Conservation (phyloP, 2,113 vertebrate species). For the Crotalus helleri region DNA sequence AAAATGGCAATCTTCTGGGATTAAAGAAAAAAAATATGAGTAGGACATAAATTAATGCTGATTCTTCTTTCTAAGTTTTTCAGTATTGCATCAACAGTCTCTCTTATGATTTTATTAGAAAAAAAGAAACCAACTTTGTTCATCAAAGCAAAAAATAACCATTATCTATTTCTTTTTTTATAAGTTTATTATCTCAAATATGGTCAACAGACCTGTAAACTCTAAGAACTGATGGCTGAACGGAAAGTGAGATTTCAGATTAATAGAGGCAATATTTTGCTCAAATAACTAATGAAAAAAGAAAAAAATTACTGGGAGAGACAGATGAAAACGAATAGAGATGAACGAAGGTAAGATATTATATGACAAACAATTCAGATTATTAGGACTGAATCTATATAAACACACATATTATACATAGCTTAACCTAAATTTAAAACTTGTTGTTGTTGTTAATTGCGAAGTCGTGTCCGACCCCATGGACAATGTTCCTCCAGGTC, state of each 20-base stretch:
- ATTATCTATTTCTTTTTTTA: background rate
- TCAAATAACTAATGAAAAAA: background rate
- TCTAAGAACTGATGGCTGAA: background rate
- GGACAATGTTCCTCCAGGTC: too few relatives aligned
- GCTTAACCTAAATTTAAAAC: background rate
- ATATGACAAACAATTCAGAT: too few relatives aligned
- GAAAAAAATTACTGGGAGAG: background rate
- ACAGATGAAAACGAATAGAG: background rate
- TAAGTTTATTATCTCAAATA: background rate
- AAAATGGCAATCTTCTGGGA: background rate
- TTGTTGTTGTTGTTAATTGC: background rate
- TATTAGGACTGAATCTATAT: background rate
- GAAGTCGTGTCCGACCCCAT: too few relatives aligned
- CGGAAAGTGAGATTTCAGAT: background rate
- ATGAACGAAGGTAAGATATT: slow-evolving; percentile 3
- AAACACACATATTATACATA: background rate
- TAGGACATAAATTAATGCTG: background rate
- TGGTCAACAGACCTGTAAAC: background rate
- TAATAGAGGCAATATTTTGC: background rate
- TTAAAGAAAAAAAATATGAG: background rate
- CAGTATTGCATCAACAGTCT: background rate
- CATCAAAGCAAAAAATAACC: background rate
- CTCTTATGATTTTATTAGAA: background rate
- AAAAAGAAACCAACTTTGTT: background rate
- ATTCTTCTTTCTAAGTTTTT: background rate